Percentiles rank a stretch among this genome's conserved stretches.
Evolutionary conservation across 2,888 invertebrate species (phyloP).

Genomic region (Acronicta psi): DNA sequence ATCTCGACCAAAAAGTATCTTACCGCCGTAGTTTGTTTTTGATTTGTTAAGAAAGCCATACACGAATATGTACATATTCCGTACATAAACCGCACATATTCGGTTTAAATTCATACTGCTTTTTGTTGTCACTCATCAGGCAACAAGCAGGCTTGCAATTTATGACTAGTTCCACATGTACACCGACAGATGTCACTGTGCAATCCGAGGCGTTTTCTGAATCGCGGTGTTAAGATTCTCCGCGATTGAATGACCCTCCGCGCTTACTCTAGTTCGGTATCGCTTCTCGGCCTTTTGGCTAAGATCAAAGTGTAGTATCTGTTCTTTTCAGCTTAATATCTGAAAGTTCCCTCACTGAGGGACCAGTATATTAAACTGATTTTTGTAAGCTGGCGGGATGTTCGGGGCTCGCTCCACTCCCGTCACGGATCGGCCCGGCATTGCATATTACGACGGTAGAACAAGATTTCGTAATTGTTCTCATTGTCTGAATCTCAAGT

Average conservation of each 20-base stretch:
- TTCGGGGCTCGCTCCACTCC: conserved; percentile 29
- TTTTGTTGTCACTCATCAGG: too few relatives aligned
- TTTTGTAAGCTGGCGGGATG: conserved; percentile 26
- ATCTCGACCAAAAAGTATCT: too few relatives aligned
- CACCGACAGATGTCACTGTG: conserved; percentile 1
- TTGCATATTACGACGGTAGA: too few relatives aligned
- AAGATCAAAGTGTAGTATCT: conserved; percentile 32
- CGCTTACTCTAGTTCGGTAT: not conserved
- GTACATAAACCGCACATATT: too few relatives aligned
- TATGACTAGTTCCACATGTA: not conserved
- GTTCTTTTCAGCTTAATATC: conserved; percentile 30
- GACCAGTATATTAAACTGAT: conserved; percentile 30
- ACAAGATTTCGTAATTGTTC: too few relatives aligned
- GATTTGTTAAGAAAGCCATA: too few relatives aligned
- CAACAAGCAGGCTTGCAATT: too few relatives aligned
- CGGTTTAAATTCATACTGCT: too few relatives aligned
- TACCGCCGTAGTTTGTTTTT: too few relatives aligned
- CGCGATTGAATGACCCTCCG: conserved; percentile 2
- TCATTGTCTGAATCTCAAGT: too few relatives aligned
- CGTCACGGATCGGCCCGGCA: conserved; percentile 25
- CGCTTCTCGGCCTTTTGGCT: conserved; percentile 28
- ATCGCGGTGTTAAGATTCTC: conserved; percentile 19
- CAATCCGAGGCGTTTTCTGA: not conserved
- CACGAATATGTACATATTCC: too few relatives aligned
- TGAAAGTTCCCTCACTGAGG: conserved; percentile 29